phyloP scores from a whole-genome alignment of 1,140 invertebrate species.

The Zaprionus lachaisei region DNA sequence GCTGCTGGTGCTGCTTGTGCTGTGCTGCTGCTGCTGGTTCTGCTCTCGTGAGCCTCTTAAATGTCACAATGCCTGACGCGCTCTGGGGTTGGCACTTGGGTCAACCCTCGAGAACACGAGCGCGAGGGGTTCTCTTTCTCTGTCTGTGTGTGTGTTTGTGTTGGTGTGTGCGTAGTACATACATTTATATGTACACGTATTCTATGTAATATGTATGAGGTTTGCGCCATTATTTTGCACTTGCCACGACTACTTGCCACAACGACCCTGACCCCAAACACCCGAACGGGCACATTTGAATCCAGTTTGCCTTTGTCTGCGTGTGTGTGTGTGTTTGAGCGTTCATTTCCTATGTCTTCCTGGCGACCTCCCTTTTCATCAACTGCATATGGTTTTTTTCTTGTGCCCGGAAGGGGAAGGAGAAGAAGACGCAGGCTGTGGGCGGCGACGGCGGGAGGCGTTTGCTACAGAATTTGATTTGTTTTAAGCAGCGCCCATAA shows the following conservation, averaged over 20 bases:
- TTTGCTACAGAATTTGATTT: conserved; percentile 63
- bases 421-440: background rate
- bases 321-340: conserved; percentile 16
- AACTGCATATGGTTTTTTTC: conserved; percentile 10
- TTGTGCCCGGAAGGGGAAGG: background rate
- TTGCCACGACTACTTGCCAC: conserved; percentile 53
- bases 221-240: conserved; percentile 72
- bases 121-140: conserved; percentile 11
- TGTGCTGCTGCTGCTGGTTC: conserved; percentile 27
- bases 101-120: conserved; percentile 27
- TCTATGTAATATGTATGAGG: conserved; percentile 44
- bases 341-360: conserved; percentile 46
- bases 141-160: background rate
- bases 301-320: conserved; percentile 20
- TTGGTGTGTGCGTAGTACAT: conserved; percentile 21
- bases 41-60: conserved; percentile 75
- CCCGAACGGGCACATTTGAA: conserved; percentile 8
- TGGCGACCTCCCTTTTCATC: conserved; percentile 28
- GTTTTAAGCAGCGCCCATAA: conserved; percentile 56
- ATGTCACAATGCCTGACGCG: conserved; percentile 77
- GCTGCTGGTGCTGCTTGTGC: conserved; percentile 40
- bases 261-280: conserved; percentile 69
- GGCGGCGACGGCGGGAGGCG: background rate
- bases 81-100: conserved; percentile 66
- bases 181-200: conserved; percentile 17